A percentile compares a stretch with the other conserved stretches of the same genome.
These are phyloP conservation scores for Graptemys geographica DNA, from an alignment of 2,797 vertebrate species.

Conservation along the genomic window DNA sequence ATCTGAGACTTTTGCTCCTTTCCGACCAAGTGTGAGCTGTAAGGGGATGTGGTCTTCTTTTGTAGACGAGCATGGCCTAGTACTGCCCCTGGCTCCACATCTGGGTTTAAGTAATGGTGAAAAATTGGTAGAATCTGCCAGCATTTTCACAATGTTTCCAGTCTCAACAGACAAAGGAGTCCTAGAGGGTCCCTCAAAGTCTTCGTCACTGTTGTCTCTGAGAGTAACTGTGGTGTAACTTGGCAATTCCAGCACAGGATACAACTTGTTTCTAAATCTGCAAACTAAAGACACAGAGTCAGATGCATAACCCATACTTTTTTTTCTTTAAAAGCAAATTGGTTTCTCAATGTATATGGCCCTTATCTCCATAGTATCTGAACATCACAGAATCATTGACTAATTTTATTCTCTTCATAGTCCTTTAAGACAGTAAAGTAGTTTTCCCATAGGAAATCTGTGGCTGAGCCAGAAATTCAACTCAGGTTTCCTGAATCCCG, in stretches of 20 bases:
- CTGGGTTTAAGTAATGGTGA: background rate
- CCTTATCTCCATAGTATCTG: background rate
- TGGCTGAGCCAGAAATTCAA: background rate
- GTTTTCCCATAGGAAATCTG: background rate
- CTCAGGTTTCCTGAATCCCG: background rate
- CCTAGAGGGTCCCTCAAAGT: background rate
- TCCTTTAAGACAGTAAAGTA: background rate
- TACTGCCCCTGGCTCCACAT: slow-evolving; percentile 53
- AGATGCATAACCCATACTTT: background rate
- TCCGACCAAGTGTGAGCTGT: background rate
- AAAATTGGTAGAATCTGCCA: slow-evolving; percentile 4
- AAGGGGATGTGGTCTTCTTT: background rate
- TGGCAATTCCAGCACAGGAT: background rate
- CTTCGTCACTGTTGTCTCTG: rapidly evolving
- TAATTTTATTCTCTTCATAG: rapidly evolving
- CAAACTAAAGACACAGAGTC: slow-evolving; percentile 32
- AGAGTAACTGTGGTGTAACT: background rate
- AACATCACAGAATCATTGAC: background rate
- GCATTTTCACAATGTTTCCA: background rate
- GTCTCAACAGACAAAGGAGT: background rate
- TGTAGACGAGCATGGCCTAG: background rate
- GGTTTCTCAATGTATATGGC: background rate
- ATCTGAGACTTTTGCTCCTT: background rate
- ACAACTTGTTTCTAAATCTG: slow-evolving; percentile 11
- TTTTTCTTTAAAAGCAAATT: background rate